These are phyloP conservation scores for Brachyopa scutellaris DNA, from an alignment of 2,888 invertebrate genomes.

Conservation along the genomic window DNA sequence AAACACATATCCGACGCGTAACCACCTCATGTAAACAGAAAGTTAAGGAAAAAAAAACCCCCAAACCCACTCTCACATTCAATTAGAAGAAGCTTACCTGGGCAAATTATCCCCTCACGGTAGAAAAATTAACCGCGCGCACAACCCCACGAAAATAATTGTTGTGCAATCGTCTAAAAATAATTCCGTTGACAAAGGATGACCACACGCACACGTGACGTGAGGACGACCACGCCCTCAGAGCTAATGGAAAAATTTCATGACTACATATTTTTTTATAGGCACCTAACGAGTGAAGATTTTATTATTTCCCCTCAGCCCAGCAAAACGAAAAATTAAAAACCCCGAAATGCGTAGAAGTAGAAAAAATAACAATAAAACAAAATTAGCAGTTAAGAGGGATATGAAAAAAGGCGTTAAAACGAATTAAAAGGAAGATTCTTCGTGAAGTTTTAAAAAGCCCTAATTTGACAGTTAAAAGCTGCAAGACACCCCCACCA, in stretches of 20 bases:
- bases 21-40: neutral
- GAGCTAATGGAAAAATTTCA: constrained; percentile 42
- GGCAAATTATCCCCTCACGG: constrained; percentile 39
- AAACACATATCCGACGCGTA: constrained; percentile 5
- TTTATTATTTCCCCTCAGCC: neutral
- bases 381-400: no score
- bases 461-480: no score
- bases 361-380: neutral
- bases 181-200: constrained; percentile 51
- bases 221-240: constrained; percentile 28
- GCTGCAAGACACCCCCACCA: neutral
- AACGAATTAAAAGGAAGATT: no score
- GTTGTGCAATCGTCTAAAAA: constrained; percentile 60
- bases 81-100: constrained; percentile 47
- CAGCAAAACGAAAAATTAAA: neutral
- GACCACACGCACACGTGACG: constrained; percentile 25
- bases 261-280: constrained; percentile 31
- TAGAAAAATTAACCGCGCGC: constrained; percentile 18
- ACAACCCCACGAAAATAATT: constrained; percentile 46
- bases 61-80: neutral
- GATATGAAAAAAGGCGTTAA: no score
- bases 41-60: neutral
- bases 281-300: constrained; percentile 27
- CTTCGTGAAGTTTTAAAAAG: no score
- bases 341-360: neutral